A percentile compares a stretch with the other conserved stretches of the same genome.
These are phyloP conservation scores for Chrysocyon brachyurus DNA, from an alignment of 2,797 vertebrate genomes.

Conservation along the genomic window DNA sequence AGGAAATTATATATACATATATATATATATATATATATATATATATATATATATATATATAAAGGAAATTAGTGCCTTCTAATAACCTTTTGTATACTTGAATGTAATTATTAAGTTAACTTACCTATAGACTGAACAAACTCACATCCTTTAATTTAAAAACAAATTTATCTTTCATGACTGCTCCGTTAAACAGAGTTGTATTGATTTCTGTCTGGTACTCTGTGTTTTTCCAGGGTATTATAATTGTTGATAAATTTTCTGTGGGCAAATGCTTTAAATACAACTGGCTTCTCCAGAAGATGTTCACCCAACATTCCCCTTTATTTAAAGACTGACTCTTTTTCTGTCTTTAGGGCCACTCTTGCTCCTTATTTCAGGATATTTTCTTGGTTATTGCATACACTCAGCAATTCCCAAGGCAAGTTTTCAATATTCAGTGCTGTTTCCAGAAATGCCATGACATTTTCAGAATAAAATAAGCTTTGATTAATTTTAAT, in stretches of 20 bases:
- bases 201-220: conserved; percentile 61
- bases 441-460: conserved; percentile 49
- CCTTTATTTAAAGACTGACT: conserved; percentile 37
- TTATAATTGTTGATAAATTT: conserved; percentile 60
- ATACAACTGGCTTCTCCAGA: neutral
- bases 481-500: conserved; percentile 68
- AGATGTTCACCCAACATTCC: neutral
- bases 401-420: neutral
- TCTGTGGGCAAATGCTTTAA: neutral
- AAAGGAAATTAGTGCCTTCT: conserved; percentile 52
- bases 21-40: too few relatives aligned
- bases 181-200: conserved; percentile 62
- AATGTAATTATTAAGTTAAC: conserved; percentile 63
- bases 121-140: conserved; percentile 55
- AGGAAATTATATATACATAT: neutral
- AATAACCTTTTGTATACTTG: conserved; percentile 55
- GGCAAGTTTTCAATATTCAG: neutral
- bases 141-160: conserved; percentile 70
- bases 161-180: conserved; percentile 71
- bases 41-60: neutral
- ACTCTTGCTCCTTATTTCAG: conserved; percentile 52
- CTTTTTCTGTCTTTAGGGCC: neutral
- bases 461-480: conserved; percentile 72
- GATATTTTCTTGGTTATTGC: conserved; percentile 54
- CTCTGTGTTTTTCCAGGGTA: conserved; percentile 52